Percentiles rank a stretch among this genome's conserved stretches.
phyloP scores from a whole-genome alignment of 2,888 invertebrate genomes.

The Apodemia hepburni region DNA sequence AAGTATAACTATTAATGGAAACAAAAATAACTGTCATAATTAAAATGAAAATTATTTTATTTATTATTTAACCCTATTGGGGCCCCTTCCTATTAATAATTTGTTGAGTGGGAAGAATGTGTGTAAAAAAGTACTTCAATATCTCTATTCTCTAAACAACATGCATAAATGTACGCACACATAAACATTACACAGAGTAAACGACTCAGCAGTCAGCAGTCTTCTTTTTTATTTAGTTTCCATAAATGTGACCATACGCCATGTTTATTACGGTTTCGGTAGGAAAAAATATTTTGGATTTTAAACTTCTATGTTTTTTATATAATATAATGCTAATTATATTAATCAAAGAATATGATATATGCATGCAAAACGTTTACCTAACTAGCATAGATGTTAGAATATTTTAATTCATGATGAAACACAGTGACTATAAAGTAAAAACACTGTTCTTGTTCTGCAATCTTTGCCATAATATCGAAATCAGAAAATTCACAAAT shows the following conservation, averaged over 20 bases:
- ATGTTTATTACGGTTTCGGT: neutral
- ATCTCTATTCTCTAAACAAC: conserved; percentile 47
- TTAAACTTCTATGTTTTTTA: no score
- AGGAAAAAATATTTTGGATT: neutral
- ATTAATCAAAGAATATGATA: no score
- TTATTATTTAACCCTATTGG: conserved; percentile 42
- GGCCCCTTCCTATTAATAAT: conserved; percentile 53
- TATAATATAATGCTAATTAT: no score
- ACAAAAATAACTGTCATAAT: conserved; percentile 1
- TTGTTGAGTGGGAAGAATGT: conserved; percentile 40
- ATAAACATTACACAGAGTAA: conserved; percentile 36
- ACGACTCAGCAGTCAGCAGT: conserved; percentile 40
- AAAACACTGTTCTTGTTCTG: no score
- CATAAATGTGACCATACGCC: conserved; percentile 25
- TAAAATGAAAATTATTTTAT: conserved; percentile 27
- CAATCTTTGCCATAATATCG: no score
- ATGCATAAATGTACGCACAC: conserved; percentile 43
- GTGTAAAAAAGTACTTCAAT: conserved; percentile 43
- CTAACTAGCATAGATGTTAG: no score
- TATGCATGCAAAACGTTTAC: no score
- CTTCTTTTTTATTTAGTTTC: conserved; percentile 50
- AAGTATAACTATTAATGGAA: neutral
- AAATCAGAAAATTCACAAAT: no score
- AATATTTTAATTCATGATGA: no score
- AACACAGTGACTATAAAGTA: no score